phyloP scores from a whole-genome alignment of 37 sponge, comb jelly and placozoan genomes.

The Petrosia ficiformis region DNA sequence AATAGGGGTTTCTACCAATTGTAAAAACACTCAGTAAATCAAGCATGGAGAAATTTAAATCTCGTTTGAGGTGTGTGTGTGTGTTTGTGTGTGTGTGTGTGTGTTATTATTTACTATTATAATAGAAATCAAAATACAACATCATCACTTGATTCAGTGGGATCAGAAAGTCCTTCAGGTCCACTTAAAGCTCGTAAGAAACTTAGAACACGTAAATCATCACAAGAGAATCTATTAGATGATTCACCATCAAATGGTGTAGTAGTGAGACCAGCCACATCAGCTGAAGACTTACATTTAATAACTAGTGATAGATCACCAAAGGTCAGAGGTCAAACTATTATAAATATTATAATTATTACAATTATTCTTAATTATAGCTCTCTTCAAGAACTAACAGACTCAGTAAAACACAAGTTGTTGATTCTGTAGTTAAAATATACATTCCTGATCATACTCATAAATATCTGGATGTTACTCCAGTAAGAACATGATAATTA shows the following conservation, averaged over 20 bases:
- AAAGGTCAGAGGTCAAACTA: too few species aligned
- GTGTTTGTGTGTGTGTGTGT: too few species aligned
- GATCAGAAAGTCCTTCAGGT: conserved; percentile 2
- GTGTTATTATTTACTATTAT: neutral
- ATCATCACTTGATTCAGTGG: neutral
- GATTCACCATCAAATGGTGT: conserved; percentile 5
- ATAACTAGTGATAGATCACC: neutral
- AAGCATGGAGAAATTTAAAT: neutral
- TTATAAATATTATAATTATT: neutral
- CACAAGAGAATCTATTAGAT: conserved; percentile 32
- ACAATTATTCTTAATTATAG: neutral
- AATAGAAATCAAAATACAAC: neutral
- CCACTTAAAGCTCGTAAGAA: conserved; percentile 46
- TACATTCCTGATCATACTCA: conserved; percentile 70
- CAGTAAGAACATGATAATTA: conserved; percentile 31
- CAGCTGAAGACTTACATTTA: conserved; percentile 50
- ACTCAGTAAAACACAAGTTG: conserved; percentile 11
- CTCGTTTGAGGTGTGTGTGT: neutral
- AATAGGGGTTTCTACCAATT: conserved; percentile 6
- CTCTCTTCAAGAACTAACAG: neutral
- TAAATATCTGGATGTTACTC: conserved; percentile 66
- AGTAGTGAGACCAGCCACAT: conserved; percentile 24
- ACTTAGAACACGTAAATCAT: conserved; percentile 11
- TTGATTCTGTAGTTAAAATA: conserved; percentile 68
- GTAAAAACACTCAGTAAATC: neutral